A percentile compares a stretch with the other conserved stretches of the same genome.
These are phyloP conservation scores for Eurosta solidaginis DNA, from an alignment of 1,140 invertebrate genomes.

Conservation along the genomic window DNA sequence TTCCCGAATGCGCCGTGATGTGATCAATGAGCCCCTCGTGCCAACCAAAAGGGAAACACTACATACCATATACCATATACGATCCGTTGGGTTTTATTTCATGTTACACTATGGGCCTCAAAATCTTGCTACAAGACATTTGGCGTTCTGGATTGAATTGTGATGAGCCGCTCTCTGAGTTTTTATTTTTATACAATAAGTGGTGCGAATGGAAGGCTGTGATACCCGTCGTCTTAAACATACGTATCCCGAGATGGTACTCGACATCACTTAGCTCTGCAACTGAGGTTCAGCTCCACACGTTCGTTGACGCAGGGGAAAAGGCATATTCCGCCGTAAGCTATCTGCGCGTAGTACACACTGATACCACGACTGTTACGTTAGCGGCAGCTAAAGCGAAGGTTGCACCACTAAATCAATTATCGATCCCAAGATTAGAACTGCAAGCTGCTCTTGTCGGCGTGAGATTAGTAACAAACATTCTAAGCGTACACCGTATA, in stretches of 20 bases:
- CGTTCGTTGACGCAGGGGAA: conserved; percentile 34
- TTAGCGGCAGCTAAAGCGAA: conserved; percentile 45
- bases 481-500: neutral
- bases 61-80: conserved; percentile 37
- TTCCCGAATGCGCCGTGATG: neutral
- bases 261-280: neutral
- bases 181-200: conserved; percentile 17
- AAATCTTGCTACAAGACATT: conserved; percentile 42
- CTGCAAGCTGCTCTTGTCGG: conserved; percentile 50
- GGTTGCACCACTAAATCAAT: conserved; percentile 42
- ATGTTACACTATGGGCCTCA: conserved; percentile 30
- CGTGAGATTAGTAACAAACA: neutral
- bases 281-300: no score
- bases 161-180: conserved; percentile 33
- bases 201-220: conserved; percentile 5
- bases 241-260: neutral
- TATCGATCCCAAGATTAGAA: conserved; percentile 57
- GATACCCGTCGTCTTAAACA: neutral
- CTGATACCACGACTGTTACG: neutral
- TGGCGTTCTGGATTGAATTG: conserved; percentile 38
- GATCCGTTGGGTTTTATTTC: conserved; percentile 43
- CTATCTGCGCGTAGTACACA: conserved; percentile 21
- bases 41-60: conserved; percentile 28
- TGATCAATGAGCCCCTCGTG: neutral
- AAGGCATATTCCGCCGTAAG: conserved; percentile 29